Evolutionary conservation across 2,113 vertebrate species (phyloP).

Genomic region (Cyanoliseus patagonus): DNA sequence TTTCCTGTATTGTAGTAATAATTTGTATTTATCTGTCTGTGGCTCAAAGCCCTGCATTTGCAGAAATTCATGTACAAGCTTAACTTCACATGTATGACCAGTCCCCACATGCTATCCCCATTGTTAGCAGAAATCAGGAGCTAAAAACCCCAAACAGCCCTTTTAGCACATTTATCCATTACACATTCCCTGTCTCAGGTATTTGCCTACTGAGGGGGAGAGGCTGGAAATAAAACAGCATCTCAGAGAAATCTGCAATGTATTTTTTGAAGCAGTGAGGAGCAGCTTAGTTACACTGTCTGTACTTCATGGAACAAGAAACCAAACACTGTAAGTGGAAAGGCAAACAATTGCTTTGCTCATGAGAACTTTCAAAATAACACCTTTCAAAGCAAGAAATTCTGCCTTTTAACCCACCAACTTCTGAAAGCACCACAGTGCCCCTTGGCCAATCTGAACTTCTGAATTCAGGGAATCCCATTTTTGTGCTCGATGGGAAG

Average conservation of each 20-base stretch:
- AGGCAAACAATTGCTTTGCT: slow-evolving; percentile 67
- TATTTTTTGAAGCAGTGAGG: slow-evolving; percentile 21
- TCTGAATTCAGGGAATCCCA: neutral
- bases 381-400: slow-evolving; percentile 42
- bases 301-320: slow-evolving; percentile 57
- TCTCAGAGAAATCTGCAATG: slow-evolving; percentile 34
- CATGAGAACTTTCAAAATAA: slow-evolving; percentile 61
- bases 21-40: neutral
- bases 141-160: neutral
- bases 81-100: neutral
- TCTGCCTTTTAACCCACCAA: slow-evolving; percentile 21
- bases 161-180: neutral
- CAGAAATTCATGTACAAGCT: neutral
- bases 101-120: neutral
- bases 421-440: rapidly evolving
- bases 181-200: neutral
- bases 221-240: neutral
- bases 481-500: neutral
- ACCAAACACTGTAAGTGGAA: slow-evolving; percentile 67
- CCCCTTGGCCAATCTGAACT: neutral
- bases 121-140: neutral
- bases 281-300: slow-evolving; percentile 57
- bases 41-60: neutral
- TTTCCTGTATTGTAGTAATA: neutral
- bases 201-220: neutral